A percentile compares a stretch with the other conserved stretches of the same genome.
Evolutionary conservation across 2,888 invertebrate genomes (phyloP).

Genomic region (Mythimna loreyi): DNA sequence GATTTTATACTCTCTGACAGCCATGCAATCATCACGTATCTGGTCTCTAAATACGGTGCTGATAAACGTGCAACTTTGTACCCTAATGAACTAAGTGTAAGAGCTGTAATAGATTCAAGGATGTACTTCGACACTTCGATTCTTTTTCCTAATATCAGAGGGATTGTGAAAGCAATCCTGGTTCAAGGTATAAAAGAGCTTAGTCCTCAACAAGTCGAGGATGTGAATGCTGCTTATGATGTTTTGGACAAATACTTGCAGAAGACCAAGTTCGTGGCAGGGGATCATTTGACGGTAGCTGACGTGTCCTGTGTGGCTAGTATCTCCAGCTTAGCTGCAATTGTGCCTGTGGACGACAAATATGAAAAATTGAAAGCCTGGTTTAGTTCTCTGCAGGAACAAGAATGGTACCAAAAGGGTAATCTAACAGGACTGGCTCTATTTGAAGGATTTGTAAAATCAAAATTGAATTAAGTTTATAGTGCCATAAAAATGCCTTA

Average conservation of each 20-base stretch:
- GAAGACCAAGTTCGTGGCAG: conserved; percentile 29
- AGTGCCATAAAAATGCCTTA: no score
- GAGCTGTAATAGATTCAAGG: conserved; percentile 69
- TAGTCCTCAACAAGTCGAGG: conserved; percentile 4
- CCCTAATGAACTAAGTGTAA: conserved; percentile 68
- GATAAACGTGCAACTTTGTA: conserved; percentile 69
- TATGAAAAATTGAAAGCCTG: conserved; percentile 22
- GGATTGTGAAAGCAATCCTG: background rate
- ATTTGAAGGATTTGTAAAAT: background rate
- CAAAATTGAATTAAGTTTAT: conserved; percentile 4
- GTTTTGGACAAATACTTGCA: conserved; percentile 33
- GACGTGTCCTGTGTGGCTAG: conserved; percentile 21
- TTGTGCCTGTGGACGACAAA: conserved; percentile 21
- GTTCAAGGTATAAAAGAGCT: background rate
- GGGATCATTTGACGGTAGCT: conserved; percentile 22
- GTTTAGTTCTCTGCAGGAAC: conserved; percentile 5
- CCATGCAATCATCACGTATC: conserved; percentile 74
- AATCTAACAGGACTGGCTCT: conserved; percentile 12
- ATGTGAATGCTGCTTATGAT: conserved; percentile 6
- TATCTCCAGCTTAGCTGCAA: conserved; percentile 6
- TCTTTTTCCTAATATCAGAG: conserved; percentile 61
- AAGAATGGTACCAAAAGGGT: conserved; percentile 30
- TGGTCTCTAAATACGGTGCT: conserved; percentile 75
- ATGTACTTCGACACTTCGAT: conserved; percentile 70
- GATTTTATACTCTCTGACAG: conserved; percentile 73